phyloP scores from a whole-genome alignment of 2,888 invertebrate species.

The Lasioglossum malachurum region DNA sequence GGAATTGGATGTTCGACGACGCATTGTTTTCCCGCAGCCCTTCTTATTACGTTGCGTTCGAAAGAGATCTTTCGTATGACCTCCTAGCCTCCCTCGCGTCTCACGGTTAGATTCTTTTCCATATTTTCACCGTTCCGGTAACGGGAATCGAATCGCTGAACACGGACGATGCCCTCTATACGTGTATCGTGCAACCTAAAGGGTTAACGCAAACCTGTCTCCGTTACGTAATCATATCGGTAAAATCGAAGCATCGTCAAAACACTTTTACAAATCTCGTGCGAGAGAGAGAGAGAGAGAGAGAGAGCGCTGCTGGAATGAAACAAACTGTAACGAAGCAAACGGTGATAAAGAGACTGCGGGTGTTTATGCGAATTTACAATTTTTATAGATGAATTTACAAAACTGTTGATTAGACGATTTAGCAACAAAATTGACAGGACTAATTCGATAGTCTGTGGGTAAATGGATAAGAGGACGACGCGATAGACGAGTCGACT shows the following conservation, averaged over 20 bases:
- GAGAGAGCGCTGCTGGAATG: not conserved
- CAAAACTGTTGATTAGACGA: slow-evolving; percentile 6
- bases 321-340: slow-evolving; percentile 6
- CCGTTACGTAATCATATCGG: slow-evolving; percentile 8
- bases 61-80: slow-evolving; percentile 43
- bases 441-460: not conserved
- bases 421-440: not conserved
- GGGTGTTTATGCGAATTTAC: slow-evolving; percentile 7
- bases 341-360: slow-evolving; percentile 13
- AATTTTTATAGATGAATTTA: slow-evolving; percentile 7
- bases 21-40: slow-evolving; percentile 43
- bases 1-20: slow-evolving; percentile 55
- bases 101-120: slow-evolving; percentile 17
- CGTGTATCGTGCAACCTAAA: not conserved
- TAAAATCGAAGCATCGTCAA: slow-evolving; percentile 11
- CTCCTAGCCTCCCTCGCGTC: not conserved
- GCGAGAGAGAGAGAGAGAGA: not conserved
- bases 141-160: not conserved
- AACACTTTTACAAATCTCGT: not conserved
- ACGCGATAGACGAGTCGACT: not conserved
- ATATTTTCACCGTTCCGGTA: not conserved
- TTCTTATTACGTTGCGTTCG: slow-evolving; percentile 24
- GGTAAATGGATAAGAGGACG: not conserved
- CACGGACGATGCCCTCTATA: slow-evolving; percentile 3
- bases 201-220: slow-evolving; percentile 5